phyloP scores from a whole-genome alignment of 2,113 vertebrate genomes.

The Cairina moschata region DNA sequence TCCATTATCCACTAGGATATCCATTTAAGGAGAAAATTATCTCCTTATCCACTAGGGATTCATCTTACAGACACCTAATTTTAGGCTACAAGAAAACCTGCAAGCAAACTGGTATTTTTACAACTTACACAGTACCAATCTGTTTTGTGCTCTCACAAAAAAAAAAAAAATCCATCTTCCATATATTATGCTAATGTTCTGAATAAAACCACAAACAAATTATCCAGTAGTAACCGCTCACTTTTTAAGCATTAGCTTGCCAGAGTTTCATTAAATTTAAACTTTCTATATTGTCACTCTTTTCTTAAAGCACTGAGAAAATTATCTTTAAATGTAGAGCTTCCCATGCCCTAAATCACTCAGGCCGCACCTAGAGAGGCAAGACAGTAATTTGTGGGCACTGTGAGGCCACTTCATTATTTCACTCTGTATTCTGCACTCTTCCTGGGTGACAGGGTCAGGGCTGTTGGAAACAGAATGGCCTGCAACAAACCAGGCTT shows the following conservation, averaged over 20 bases:
- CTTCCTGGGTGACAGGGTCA: neutral
- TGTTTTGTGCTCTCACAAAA: neutral
- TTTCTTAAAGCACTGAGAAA: neutral
- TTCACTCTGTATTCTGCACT: neutral
- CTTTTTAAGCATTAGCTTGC: neutral
- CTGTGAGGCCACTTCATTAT: rapidly evolving
- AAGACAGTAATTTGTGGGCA: neutral
- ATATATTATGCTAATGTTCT: neutral
- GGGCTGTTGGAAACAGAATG: neutral
- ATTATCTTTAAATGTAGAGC: neutral
- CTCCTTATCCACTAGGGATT: neutral
- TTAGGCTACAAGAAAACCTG: neutral
- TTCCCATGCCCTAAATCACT: neutral
- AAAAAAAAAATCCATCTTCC: neutral
- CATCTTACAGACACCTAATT: neutral
- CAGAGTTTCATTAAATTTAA: neutral
- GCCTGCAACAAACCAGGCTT: neutral
- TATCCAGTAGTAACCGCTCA: neutral
- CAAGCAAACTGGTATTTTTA: neutral
- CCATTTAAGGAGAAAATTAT: neutral
- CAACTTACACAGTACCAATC: neutral
- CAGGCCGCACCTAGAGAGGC: neutral
- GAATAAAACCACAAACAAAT: neutral
- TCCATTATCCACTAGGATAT: neutral
- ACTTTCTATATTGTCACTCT: neutral